Percentiles rank a stretch among this genome's conserved stretches.
phyloP scores from a whole-genome alignment of 2,888 invertebrate species.

The Drosophila melanosoma region DNA sequence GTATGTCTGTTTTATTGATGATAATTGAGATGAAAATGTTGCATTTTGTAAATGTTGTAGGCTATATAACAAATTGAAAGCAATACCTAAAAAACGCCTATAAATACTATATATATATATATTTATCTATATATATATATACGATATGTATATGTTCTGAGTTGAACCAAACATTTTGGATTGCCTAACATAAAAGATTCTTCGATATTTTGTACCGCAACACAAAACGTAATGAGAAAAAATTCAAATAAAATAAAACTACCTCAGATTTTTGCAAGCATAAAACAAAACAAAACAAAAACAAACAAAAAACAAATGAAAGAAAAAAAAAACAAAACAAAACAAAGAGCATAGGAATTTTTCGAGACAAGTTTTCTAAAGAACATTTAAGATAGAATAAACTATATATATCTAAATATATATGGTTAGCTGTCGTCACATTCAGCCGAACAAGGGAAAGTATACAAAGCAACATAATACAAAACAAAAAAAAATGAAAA shows the following conservation, averaged over 20 bases:
- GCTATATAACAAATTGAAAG: slow-evolving; percentile 50
- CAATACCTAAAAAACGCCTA: slow-evolving; percentile 64
- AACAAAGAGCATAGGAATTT: slow-evolving; percentile 66
- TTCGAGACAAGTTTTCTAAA: slow-evolving; percentile 76
- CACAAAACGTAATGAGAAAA: slow-evolving; percentile 47
- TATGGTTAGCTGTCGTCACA: slow-evolving; percentile 50
- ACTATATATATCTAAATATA: slow-evolving; percentile 52
- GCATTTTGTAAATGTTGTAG: slow-evolving; percentile 57
- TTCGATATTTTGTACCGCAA: slow-evolving; percentile 62
- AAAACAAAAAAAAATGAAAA: slow-evolving; percentile 13
- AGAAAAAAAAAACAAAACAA: slow-evolving; percentile 8
- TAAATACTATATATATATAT: slow-evolving; percentile 5
- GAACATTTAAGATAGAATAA: slow-evolving; percentile 41
- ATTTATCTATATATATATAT: background rate
- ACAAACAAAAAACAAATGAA: slow-evolving; percentile 7
- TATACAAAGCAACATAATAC: slow-evolving; percentile 51
- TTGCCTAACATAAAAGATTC: slow-evolving; percentile 48
- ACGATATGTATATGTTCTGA: slow-evolving; percentile 37
- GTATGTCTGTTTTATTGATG: slow-evolving; percentile 4
- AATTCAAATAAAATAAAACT: slow-evolving; percentile 76
- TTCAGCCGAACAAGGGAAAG: slow-evolving; percentile 68
- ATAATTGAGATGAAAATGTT: slow-evolving; percentile 32
- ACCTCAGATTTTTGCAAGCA: slow-evolving; percentile 78
- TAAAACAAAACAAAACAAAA: slow-evolving; percentile 22
- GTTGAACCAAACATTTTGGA: slow-evolving; percentile 48